Percentiles rank a stretch among this genome's conserved stretches.
These are phyloP conservation scores for Heterohyrax brucei DNA, from an alignment of 2,797 vertebrate species.

Conservation along the genomic window DNA sequence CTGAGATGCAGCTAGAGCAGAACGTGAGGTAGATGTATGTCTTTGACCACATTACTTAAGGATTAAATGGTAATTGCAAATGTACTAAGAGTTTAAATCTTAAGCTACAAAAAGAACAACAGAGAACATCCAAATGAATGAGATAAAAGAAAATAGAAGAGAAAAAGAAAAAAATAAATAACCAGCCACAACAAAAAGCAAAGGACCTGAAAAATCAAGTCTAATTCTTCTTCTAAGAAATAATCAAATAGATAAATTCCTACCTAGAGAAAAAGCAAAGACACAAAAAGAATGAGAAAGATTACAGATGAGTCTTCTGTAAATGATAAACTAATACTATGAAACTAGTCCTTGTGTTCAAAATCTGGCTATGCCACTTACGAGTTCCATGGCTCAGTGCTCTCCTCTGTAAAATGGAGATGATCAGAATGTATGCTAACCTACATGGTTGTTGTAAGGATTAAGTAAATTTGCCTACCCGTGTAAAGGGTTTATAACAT, in stretches of 20 bases:
- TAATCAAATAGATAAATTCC: background rate
- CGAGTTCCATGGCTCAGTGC: background rate
- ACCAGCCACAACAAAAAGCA: background rate
- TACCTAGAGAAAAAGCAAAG: background rate
- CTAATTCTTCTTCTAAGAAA: background rate
- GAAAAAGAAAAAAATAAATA: background rate
- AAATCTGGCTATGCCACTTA: background rate
- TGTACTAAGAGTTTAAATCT: background rate
- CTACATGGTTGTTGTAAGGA: background rate
- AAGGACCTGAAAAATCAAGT: background rate
- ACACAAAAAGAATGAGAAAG: background rate
- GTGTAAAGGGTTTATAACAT: background rate
- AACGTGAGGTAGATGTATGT: background rate
- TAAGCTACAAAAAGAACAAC: background rate
- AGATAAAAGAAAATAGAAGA: background rate
- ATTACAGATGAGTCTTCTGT: background rate
- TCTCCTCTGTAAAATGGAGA: background rate
- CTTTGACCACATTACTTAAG: background rate
- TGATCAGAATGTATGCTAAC: background rate
- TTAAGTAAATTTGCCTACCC: background rate
- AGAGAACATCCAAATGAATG: background rate
- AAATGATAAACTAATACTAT: background rate
- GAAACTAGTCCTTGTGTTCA: background rate
- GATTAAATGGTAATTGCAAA: background rate
- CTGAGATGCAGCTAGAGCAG: background rate